phyloP scores from a whole-genome alignment of 2,888 invertebrate species.

The Acanthococcus lagerstroemiae region DNA sequence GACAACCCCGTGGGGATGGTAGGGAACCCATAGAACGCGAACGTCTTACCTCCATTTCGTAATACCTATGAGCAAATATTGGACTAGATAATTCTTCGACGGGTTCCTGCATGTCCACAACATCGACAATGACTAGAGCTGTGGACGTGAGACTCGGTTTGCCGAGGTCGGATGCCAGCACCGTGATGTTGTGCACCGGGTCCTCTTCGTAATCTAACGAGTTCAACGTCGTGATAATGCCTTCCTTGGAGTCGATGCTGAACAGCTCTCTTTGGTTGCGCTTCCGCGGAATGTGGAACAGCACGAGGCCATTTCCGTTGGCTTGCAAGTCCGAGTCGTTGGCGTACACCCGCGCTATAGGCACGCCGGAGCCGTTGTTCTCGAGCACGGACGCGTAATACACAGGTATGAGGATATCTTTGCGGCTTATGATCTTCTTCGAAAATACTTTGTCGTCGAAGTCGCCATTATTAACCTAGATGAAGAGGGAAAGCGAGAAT shows the following conservation, averaged over 20 bases:
- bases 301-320: constrained; percentile 75
- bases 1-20: not conserved
- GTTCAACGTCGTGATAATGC: constrained; percentile 63
- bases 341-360: constrained; percentile 64
- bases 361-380: constrained; percentile 62
- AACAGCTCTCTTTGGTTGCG: constrained; percentile 53
- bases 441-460: constrained; percentile 44
- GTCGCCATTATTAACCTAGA: not conserved
- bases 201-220: constrained; percentile 61
- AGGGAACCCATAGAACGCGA: not conserved
- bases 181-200: constrained; percentile 59
- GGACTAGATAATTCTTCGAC: constrained; percentile 41
- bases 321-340: constrained; percentile 70
- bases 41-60: constrained; percentile 58
- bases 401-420: constrained; percentile 48
- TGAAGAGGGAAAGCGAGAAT: not conserved
- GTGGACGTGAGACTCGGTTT: constrained; percentile 71
- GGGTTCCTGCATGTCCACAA: constrained; percentile 57
- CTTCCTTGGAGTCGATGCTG: constrained; percentile 75
- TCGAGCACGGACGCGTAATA: constrained; percentile 67
- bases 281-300: constrained; percentile 62
- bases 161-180: constrained; percentile 75
- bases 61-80: constrained; percentile 58
- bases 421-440: constrained; percentile 10
- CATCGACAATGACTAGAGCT: constrained; percentile 57